Evolutionary conservation across 2,888 invertebrate genomes (phyloP), one percentile per base, ranked within the genome.

Genomic region (Hylaea fasciaria): DNA sequence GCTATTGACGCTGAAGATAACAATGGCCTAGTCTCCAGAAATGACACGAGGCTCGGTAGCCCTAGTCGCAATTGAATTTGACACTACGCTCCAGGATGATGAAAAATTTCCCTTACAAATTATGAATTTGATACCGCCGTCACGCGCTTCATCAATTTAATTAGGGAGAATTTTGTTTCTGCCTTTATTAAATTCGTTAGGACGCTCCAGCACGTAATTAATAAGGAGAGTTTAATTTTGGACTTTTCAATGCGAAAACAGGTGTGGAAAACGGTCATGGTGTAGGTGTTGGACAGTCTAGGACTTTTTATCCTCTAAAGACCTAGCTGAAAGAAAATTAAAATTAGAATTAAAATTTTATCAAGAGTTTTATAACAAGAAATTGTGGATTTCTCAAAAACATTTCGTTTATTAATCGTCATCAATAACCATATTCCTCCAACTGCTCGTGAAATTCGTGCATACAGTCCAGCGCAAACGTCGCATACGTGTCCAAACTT

Each of bases 61-160:
- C 5, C 43, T 52, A 77, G 70, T 80, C 80, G 72, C 83, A 82
- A 89, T 89, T 89, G 84, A 89, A 90, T 91, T 89, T 87, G 67
- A 71, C 70, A 71, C 73, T 80, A 74, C 84, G 83, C 83, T 85
- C 67, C 76, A 68, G 84, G 85, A 79, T 72, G 80, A 84, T 83
- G 85, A 87, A 89, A 89, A 88, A 85, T 86, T 85, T 87, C 85
- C 82, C 83, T 87, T 82, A 80, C 74, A 84, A 87, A 87, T 90
- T 86, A 85, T 82, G 80, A 88, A 81, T 83, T 81, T 83, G 83
- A 86, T 83, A 86, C 82, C 78, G 77, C 74, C 80, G 84, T 86
- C 87, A 85, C 85, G 84, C 80, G 78, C 81, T 82, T 77, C 80
- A 82, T 87, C 83, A 85, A 87, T 85, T 88, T 84, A 83, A 90